Percentiles rank a stretch among this genome's conserved stretches.
These are phyloP conservation scores for Eristalis arbustorum DNA, from an alignment of 2,888 invertebrate species.

Conservation along the genomic window DNA sequence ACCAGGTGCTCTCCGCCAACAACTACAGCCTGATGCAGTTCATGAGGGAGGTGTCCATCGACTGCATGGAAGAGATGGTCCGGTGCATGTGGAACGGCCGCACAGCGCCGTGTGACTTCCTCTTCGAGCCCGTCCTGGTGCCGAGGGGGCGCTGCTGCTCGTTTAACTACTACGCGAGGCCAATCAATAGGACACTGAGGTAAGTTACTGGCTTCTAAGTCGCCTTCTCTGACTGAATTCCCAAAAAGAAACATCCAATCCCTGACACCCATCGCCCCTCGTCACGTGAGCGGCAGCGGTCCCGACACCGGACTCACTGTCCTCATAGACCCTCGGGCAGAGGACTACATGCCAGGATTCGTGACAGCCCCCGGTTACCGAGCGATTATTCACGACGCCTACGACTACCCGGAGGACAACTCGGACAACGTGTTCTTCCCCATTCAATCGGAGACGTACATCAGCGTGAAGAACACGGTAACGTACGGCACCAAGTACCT, in stretches of 20 bases:
- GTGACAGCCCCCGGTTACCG: conserved; percentile 82
- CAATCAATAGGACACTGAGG: conserved; percentile 71
- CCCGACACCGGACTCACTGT: conserved; percentile 84
- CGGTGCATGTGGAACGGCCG: conserved; percentile 84
- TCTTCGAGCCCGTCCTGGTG: conserved; percentile 81
- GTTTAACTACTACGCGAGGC: conserved; percentile 83
- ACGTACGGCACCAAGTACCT: conserved; percentile 83
- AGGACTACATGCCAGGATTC: conserved; percentile 83
- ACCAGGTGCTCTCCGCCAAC: conserved; percentile 69
- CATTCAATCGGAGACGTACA: conserved; percentile 81
- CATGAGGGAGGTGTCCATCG: conserved; percentile 79
- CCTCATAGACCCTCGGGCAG: conserved; percentile 81
- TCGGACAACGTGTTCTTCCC: conserved; percentile 82
- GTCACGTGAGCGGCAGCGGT: conserved; percentile 83
- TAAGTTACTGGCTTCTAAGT: conserved; percentile 65
- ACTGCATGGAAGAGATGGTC: conserved; percentile 81
- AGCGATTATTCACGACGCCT: conserved; percentile 84
- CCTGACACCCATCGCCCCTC: conserved; percentile 78
- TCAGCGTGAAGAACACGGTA: conserved; percentile 83
- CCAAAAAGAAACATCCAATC: conserved; percentile 54
- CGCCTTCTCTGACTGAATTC: not conserved
- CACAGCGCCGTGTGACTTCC: conserved; percentile 80
- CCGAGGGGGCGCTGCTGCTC: conserved; percentile 83
- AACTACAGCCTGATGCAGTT: conserved; percentile 73
- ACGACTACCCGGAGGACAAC: conserved; percentile 83